Evolutionary conservation across 2,888 invertebrate species (phyloP).

Genomic region (Cosmia pyralina): DNA sequence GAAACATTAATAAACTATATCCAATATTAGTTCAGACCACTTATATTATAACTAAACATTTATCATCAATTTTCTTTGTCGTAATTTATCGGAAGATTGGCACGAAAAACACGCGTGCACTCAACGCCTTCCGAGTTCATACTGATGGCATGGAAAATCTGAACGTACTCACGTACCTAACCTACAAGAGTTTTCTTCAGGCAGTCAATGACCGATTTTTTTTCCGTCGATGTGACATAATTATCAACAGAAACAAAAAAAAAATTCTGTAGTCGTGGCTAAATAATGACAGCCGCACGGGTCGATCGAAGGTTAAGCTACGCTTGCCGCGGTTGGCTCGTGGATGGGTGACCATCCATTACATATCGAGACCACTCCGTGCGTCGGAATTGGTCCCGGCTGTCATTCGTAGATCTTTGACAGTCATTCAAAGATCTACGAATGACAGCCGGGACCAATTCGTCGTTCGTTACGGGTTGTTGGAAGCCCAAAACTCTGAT

Average conservation of each 20-base stretch:
- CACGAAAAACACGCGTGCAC: constrained; percentile 42
- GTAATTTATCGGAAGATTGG: constrained; percentile 39
- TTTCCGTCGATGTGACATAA: constrained; percentile 20
- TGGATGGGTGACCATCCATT: not conserved
- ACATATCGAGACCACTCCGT: not conserved
- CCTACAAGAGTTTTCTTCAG: constrained; percentile 39
- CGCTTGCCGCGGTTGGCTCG: not conserved
- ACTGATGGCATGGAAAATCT: constrained; percentile 57
- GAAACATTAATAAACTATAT: constrained; percentile 30
- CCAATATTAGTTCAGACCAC: constrained; percentile 19
- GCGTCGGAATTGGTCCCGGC: not conserved
- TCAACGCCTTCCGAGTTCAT: constrained; percentile 36
- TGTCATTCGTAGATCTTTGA: not conserved
- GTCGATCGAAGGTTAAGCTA: not conserved
- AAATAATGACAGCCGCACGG: not conserved
- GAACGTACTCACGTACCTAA: constrained; percentile 3
- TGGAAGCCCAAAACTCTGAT: too few species aligned
- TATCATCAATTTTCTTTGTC: constrained; percentile 40
- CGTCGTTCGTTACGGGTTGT: too few species aligned
- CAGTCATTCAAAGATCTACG: too few species aligned
- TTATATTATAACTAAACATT: constrained; percentile 20
- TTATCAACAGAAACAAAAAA: constrained; percentile 14
- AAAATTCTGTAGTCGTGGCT: not conserved
- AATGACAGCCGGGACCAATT: too few species aligned
- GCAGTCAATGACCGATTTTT: constrained; percentile 41